Conservation (phyloP, 2,113 vertebrate genomes). For the Rostratula benghalensis region DNA sequence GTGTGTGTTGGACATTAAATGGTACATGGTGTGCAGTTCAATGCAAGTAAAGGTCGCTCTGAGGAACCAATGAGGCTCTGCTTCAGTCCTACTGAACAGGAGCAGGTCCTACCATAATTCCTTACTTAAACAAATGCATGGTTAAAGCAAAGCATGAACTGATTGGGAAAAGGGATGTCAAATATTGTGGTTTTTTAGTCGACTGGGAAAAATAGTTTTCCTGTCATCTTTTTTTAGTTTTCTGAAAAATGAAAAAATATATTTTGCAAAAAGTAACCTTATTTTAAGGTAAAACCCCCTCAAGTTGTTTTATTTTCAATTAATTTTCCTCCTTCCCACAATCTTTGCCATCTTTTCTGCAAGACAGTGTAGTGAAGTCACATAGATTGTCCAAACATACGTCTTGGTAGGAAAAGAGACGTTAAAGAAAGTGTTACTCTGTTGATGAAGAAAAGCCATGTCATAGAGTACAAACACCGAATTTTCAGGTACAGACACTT, state of each 20-base stretch:
- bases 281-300: not conserved
- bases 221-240: not conserved
- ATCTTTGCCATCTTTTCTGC: not conserved
- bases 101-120: not conserved
- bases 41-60: not conserved
- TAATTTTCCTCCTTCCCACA: not conserved
- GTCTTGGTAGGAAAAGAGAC: not conserved
- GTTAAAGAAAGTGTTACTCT: not conserved
- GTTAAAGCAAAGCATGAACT: not conserved
- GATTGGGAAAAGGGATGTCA: not conserved
- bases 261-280: not conserved
- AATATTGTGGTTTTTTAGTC: rapidly evolving
- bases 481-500: not conserved
- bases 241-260: not conserved
- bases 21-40: not conserved
- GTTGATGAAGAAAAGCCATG: not conserved
- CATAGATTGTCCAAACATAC: not conserved
- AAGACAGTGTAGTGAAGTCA: not conserved
- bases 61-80: not conserved
- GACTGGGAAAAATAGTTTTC: not conserved
- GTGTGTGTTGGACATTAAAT: not conserved
- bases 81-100: not conserved
- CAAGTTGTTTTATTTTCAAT: not conserved
- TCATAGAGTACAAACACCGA: not conserved
- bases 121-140: not conserved